Evolutionary conservation across 1,140 invertebrate genomes (phyloP).

Genomic region (Musca vetustissima): DNA sequence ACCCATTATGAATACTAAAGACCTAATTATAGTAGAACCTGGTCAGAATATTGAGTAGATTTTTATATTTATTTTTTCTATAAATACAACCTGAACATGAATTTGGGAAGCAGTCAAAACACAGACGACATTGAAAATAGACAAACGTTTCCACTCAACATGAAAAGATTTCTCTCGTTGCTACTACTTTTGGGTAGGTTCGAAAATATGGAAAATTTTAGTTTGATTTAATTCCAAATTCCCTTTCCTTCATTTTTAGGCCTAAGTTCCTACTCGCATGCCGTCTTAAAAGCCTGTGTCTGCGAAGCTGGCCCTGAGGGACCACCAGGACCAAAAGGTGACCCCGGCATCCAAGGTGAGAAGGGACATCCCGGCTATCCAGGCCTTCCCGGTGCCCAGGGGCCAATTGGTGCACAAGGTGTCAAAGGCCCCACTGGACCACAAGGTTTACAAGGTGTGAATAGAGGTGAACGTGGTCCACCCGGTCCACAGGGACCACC

Average conservation of each 20-base stretch:
- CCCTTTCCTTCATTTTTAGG: background rate
- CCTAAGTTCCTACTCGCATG: background rate
- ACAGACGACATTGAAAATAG: too few relatives aligned
- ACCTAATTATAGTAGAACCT: too few relatives aligned
- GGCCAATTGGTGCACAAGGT: background rate
- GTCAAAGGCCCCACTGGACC: background rate
- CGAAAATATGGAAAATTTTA: background rate
- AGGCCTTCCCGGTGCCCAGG: background rate
- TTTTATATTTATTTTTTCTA: background rate
- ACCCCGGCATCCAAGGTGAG: constrained; percentile 59
- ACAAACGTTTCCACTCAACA: background rate
- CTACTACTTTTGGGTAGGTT: background rate
- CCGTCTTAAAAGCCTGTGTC: constrained; percentile 36
- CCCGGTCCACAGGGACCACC: background rate
- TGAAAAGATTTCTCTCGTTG: background rate
- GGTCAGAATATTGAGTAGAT: too few relatives aligned
- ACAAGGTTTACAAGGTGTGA: background rate
- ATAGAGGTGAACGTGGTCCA: background rate
- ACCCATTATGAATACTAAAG: too few relatives aligned
- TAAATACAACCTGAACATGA: background rate
- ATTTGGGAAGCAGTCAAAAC: background rate
- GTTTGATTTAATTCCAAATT: background rate
- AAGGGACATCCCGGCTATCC: constrained; percentile 53
- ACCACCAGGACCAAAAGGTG: constrained; percentile 65
- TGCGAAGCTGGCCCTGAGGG: constrained; percentile 69